Conservation (phyloP, 2,888 invertebrate species). For the Parascotia fuliginaria region DNA sequence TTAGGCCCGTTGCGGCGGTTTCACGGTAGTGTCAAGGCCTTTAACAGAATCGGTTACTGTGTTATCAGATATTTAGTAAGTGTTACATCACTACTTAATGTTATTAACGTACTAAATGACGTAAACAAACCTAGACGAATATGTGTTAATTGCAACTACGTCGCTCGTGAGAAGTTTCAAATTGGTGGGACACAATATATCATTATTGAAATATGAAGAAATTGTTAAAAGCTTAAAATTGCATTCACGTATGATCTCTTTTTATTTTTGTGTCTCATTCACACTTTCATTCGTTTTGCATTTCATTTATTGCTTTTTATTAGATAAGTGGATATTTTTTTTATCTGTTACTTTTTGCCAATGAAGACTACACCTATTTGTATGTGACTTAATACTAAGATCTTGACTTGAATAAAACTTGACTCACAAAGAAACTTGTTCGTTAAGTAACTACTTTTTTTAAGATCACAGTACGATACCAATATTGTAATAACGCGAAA, state of each 20-base stretch:
- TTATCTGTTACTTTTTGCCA: background rate
- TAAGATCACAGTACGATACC: background rate
- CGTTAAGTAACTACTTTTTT: constrained; percentile 6
- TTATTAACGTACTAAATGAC: constrained; percentile 14
- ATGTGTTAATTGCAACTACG: constrained; percentile 21
- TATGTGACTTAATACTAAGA: background rate
- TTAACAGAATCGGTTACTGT: constrained; percentile 4
- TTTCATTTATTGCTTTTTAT: too few relatives aligned
- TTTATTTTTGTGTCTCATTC: too few relatives aligned
- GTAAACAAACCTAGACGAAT: constrained; percentile 18
- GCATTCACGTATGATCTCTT: too few relatives aligned
- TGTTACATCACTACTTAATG: constrained; percentile 25
- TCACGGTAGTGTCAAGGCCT: constrained; percentile 27
- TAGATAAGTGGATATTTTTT: background rate
- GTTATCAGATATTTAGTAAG: constrained; percentile 21
- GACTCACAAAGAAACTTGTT: constrained; percentile 19
- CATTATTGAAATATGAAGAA: background rate
- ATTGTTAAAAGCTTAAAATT: background rate
- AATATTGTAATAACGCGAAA: background rate
- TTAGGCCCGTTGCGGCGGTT: background rate
- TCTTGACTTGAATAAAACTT: constrained; percentile 7
- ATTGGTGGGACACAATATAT: background rate
- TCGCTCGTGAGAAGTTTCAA: constrained; percentile 3
- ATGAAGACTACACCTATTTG: background rate
- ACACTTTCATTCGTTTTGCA: too few relatives aligned